Base-by-base conservation (phyloP, 2,113 vertebrate genomes). In the Plecotus auritus region DNA sequence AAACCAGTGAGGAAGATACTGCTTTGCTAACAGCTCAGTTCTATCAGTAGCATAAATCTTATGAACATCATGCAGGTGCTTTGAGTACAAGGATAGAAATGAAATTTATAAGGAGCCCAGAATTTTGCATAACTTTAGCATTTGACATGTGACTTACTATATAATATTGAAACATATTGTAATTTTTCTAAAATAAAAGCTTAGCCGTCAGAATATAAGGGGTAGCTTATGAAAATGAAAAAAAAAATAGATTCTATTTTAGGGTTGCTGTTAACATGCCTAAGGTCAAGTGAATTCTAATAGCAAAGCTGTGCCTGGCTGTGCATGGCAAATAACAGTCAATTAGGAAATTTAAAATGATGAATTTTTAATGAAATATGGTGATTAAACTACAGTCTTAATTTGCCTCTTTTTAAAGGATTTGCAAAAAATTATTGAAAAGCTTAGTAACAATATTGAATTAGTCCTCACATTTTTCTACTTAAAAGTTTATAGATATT, bases 291-390 rank as follows among this genome's bases (percentile, higher is more conserved):
- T 95, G 93, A 96, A 97, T 98, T 97, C 95, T 96, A 97, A 96
- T 96, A 96, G 81, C 95, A 90, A 97, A 97, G 81, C 97, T 96
- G 74, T 74, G 88, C 66, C 96, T 98, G 95, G 81, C 91, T 93
- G 89, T 97, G 91, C 95, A 67, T 85, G 84, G 91, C 96, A 98
- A 97, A 97, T 96, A 95, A 85, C 95, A 97, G 88, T 97, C 94
- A 98, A 98, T 97, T 97, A 97, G 95, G 90, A 97, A 95, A 96
- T 94, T 94, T 98, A 54, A 4, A 97, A 96, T 85, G 96, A 20
- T 98, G 91, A 97, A 98, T 97, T 97, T 97, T 98, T 98, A 98
- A 97, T 98, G 93, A 81, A 73, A 77, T 95, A 82, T 89, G 86
- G 91, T 94, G 94, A 97, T 97, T 97, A 96, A 98, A 97, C 77